phyloP scores from a whole-genome alignment of 2,888 invertebrate genomes.

The Piscicola geometra region DNA sequence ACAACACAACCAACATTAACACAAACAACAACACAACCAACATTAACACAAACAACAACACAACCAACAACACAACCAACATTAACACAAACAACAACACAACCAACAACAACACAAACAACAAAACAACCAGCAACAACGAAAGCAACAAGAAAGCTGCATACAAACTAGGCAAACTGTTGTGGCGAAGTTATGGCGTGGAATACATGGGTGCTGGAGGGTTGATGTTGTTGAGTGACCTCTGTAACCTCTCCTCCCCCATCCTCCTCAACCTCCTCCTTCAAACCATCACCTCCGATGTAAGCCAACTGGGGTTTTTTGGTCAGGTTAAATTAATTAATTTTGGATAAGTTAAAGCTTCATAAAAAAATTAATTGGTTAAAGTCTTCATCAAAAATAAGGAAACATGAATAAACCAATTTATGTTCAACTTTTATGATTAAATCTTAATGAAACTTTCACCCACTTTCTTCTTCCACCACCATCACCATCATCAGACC shows the following conservation, averaged over 20 bases:
- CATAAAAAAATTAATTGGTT: too few species aligned
- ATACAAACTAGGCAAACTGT: constrained; percentile 45
- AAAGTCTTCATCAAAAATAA: too few species aligned
- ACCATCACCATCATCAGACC: not conserved
- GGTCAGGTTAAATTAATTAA: too few species aligned
- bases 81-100: not conserved
- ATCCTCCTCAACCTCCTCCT: constrained; percentile 78
- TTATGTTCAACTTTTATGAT: too few species aligned
- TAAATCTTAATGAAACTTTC: too few species aligned
- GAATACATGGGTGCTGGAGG: constrained; percentile 53
- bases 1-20: not conserved
- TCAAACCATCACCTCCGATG: constrained; percentile 61
- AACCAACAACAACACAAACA: constrained; percentile 8
- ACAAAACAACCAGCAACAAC: not conserved
- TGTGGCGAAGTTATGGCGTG: constrained; percentile 51
- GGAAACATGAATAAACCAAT: too few species aligned
- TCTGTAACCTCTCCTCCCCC: constrained; percentile 80
- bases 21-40: not conserved
- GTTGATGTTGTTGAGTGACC: constrained; percentile 72
- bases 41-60: not conserved
- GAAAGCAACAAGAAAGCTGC: not conserved
- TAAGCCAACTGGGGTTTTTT: too few species aligned
- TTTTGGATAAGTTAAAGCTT: too few species aligned
- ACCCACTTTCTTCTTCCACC: too few species aligned
- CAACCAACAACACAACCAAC: not conserved